Base-by-base conservation (phyloP, 2,797 vertebrate species). In the Forpus xanthops region DNA sequence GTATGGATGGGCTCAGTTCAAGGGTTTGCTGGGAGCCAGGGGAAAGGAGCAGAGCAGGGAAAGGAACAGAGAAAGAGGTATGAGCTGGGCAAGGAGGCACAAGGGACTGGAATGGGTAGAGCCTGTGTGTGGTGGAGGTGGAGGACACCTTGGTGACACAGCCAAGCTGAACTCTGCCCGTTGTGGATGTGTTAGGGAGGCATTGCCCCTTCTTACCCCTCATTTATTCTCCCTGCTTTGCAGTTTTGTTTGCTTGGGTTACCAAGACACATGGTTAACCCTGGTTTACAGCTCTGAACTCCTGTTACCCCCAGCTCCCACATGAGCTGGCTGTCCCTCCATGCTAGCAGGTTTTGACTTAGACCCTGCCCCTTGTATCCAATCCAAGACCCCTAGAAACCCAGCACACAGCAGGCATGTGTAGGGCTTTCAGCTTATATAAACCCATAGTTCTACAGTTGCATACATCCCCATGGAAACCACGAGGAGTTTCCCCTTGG, bases 401-500 rank as follows among this genome's bases (percentile, higher is more conserved):
- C 31, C 1, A 2, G 33, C 80, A 21, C 3, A 0, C 18, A n/a
- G 76, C 11, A 3, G 44, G 23, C 6, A 1, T 27, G 77, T 12
- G 47, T 52, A 50, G 66, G 88, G 91, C 93, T 97, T 96, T 95
- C 96, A 96, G 96, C 74, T 96, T 93, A 95, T 88, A 96, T 92
- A 91, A 96, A 85, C 76, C 80, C 91, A 77, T 68, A 80, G 90
- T 94, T 93, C 41, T 60, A 76, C 78, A 39, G 94, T 84, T 96
- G 94, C 95, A 90, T 81, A 89, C 66, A 75, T 98, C 94, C 94
- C 97, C 96, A 98, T 97, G 96, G 97, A 95, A 97, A 98, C 97
- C 84, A 94, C 90, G 92, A 98, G 98, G 98, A 97, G 98, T 98
- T 98, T 98, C 98, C 98, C 97, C 90, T 96, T 83, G 96, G 91